phyloP scores from a whole-genome alignment of 2,113 vertebrate genomes.

The Pterocles burchelli region DNA sequence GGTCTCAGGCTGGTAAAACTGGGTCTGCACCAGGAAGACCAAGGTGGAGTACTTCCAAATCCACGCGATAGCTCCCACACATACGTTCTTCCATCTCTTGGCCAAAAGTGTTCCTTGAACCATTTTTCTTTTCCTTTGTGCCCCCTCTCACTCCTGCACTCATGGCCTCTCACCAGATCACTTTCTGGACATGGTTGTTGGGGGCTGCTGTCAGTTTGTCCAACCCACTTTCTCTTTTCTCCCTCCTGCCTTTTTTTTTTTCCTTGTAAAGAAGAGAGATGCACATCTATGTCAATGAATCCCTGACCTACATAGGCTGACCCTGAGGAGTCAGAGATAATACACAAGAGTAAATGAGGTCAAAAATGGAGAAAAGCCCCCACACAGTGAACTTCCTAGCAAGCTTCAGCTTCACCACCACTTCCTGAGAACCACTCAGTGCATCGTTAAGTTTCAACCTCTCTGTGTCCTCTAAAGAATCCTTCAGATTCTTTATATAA shows the following conservation, averaged over 20 bases:
- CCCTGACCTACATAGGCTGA: slow-evolving; percentile 70
- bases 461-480: background rate
- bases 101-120: background rate
- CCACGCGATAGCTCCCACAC: fast-evolving
- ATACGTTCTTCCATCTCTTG: background rate
- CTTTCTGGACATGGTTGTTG: background rate
- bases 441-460: background rate
- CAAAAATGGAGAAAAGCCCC: slow-evolving; percentile 36
- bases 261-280: slow-evolving; percentile 25
- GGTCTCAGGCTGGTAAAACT: background rate
- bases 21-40: background rate
- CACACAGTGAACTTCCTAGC: background rate
- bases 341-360: slow-evolving; percentile 57
- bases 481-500: background rate
- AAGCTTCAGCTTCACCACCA: background rate
- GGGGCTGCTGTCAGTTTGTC: slow-evolving; percentile 7
- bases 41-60: background rate
- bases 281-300: slow-evolving; percentile 66
- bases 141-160: background rate
- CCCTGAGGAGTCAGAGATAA: slow-evolving; percentile 66
- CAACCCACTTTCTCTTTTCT: slow-evolving; percentile 47
- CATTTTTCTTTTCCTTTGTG: background rate
- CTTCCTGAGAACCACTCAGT: background rate
- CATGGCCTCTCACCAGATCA: background rate
- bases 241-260: background rate